These are phyloP conservation scores for Cassiopea andromeda DNA, from an alignment of 30 jellyfish, hydroid and myxozoan genomes.

Conservation along the genomic window DNA sequence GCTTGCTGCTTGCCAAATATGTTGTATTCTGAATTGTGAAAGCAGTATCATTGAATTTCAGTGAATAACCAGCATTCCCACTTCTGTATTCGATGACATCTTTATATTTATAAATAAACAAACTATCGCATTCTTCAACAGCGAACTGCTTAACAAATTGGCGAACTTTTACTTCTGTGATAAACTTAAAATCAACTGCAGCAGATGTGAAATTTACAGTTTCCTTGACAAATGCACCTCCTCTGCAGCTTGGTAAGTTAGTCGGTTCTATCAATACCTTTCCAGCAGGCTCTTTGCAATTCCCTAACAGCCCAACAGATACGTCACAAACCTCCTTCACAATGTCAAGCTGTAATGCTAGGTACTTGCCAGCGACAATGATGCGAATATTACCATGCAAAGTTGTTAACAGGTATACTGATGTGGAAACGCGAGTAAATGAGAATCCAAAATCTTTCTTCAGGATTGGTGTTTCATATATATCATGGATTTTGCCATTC, in stretches of 20 bases:
- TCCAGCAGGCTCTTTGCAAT: constrained; percentile 7
- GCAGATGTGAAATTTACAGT: neutral
- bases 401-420: neutral
- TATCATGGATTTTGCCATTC: constrained; percentile 34
- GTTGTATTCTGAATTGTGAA: constrained; percentile 25
- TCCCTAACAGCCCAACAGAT: constrained; percentile 48
- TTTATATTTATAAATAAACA: constrained; percentile 41
- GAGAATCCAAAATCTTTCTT: constrained; percentile 17
- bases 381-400: constrained; percentile 23
- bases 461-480: constrained; percentile 12
- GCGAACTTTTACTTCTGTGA: constrained; percentile 11
- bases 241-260: constrained; percentile 23
- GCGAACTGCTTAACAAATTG: constrained; percentile 19
- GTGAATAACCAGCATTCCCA: constrained; percentile 57
- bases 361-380: constrained; percentile 14
- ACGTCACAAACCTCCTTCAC: constrained; percentile 25
- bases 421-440: constrained; percentile 6
- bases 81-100: constrained; percentile 34
- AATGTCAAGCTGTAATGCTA: constrained; percentile 37
- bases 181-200: neutral
- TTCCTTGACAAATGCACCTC: constrained; percentile 3
- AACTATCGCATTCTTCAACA: constrained; percentile 43
- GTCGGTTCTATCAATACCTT: constrained; percentile 12
- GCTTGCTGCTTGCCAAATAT: neutral
- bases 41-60: constrained; percentile 48